A percentile compares a stretch with the other conserved stretches of the same genome.
Evolutionary conservation across 2,888 invertebrate species (phyloP).

Genomic region (Mesopsocus fuscifrons): DNA sequence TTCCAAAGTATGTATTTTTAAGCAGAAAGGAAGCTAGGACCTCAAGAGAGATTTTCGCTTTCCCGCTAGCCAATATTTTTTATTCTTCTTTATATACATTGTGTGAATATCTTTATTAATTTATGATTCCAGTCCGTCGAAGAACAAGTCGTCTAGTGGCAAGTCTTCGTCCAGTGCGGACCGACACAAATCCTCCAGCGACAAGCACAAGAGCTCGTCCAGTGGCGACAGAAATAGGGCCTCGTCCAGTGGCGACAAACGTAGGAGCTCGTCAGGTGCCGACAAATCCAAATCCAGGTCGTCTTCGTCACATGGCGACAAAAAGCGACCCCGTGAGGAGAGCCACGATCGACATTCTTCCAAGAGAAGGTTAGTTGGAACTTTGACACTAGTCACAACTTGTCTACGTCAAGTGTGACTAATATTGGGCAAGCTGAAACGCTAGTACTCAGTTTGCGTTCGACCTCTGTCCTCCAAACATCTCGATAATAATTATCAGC

Average conservation of each 20-base stretch:
- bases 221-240: constrained; percentile 23
- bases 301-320: constrained; percentile 28
- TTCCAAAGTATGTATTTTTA: no score
- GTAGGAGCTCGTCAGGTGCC: constrained; percentile 16
- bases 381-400: no score
- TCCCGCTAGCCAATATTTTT: no score
- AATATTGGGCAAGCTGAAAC: no score
- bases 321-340: constrained; percentile 58
- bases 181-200: constrained; percentile 18
- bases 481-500: no score
- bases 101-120: no score
- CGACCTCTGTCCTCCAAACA: no score
- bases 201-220: constrained; percentile 16
- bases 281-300: constrained; percentile 16
- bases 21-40: no score
- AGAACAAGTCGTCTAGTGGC: constrained; percentile 26
- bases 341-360: constrained; percentile 37
- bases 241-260: constrained; percentile 17
- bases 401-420: no score
- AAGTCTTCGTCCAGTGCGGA: constrained; percentile 21
- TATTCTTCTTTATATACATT: no score
- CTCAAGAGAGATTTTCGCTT: no score
- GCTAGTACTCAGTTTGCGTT: no score
- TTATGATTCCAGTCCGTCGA: constrained; percentile 17
- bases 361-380: constrained; percentile 14